Evolutionary conservation across 2,113 vertebrate species (phyloP).

Genomic region (Zosterops hypoxanthus): DNA sequence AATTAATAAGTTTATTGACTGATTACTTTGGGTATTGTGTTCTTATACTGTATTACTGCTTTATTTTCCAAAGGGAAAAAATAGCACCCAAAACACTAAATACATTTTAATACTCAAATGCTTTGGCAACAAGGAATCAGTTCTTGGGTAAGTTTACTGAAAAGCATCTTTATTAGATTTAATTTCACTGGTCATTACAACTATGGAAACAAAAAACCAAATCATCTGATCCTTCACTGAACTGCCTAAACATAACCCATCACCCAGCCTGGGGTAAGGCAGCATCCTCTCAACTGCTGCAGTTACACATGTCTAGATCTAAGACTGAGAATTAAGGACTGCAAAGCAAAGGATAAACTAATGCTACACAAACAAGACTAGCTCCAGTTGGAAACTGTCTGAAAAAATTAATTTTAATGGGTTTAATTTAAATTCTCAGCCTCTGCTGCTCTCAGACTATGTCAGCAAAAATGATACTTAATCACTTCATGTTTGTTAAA

Average conservation of each 20-base stretch:
- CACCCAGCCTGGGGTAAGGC: not conserved
- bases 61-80: not conserved
- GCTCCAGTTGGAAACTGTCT: not conserved
- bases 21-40: not conserved
- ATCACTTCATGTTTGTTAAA: not conserved
- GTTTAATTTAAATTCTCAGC: not conserved
- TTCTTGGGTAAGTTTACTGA: not conserved
- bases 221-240: not conserved
- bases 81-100: not conserved
- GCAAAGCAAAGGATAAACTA: not conserved
- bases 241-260: not conserved
- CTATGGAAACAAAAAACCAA: not conserved
- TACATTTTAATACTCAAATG: not conserved
- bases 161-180: not conserved
- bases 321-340: not conserved
- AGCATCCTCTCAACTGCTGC: not conserved
- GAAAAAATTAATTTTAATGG: not conserved
- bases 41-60: not conserved
- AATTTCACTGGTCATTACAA: not conserved
- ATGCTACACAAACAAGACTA: not conserved
- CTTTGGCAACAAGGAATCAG: not conserved
- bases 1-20: not conserved
- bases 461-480: not conserved
- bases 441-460: fast-evolving
- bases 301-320: not conserved